Evolutionary conservation across 35 echinoderm and acorn worm genomes (phyloP), one percentile per base, ranked within the genome.

Genomic region (Apostichopus japonicus): DNA sequence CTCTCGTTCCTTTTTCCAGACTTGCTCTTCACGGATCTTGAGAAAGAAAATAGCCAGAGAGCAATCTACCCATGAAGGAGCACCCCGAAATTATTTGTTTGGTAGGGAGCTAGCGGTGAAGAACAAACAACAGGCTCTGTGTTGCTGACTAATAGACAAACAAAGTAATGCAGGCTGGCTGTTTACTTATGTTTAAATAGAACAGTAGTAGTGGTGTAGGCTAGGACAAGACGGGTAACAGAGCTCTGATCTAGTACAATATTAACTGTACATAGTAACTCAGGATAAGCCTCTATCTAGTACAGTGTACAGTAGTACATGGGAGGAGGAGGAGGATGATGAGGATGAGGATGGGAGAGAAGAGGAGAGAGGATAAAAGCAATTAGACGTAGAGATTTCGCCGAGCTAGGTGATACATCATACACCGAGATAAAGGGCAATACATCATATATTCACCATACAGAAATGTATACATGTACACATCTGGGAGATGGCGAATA

Each of bases 131-230:
- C 59, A 27, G 59, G 63, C 86, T 72, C 86, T 89, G 67, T 89
- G 86, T 89, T 89, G 59, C 86, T 89, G 86, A 89, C 86, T 89
- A 89, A 89, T 89, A 89, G 86, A 89, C 86, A 89, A 89, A 89
- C 51, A 89, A 63, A 17, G 59, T 57, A 89, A 89, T 54, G 67
- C 86, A 75, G 63, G 61, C 67, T 7, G 86, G 56, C 86, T 89
- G 86, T 89, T 89, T 89, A 89, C 86, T 89, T 89, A 89, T 89
- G 86, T 89, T 89, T 52, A 72, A 89, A 89, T 89, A 89, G 86
- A 67, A 23, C 61, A 89, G 67, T 65, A 63, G 79, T 61, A 6
- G 7, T 61, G 13, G 57, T 8, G 57, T 13, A 61, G 13, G 33
- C 33, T 44, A 44, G 33, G 22, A 19, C 51, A 27, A 53, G 78